Evolutionary conservation across 2,797 vertebrate genomes (phyloP), one percentile per base, ranked within the genome.

Genomic region (Cirrhinus molitorella): DNA sequence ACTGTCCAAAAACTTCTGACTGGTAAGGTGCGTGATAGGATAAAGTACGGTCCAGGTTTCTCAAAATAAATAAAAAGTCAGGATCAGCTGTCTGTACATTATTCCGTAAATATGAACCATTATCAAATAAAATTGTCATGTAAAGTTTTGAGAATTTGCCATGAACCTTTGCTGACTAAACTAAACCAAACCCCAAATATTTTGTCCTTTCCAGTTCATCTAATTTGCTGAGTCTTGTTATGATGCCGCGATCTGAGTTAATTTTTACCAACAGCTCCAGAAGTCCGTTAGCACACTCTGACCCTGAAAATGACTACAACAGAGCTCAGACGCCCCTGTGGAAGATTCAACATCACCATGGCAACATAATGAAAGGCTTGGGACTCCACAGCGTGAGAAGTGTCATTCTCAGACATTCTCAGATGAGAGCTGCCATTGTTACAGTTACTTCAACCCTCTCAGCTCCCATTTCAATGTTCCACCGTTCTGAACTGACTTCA

Each of bases 341-440:
- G 57, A 82, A 71, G 80, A 65, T 40, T 59, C 51, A n/a, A 79
- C 83, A 74, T 87, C 87, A 76, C 25, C 57, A 87, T 85, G 55
- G 73, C 49, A 86, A 83, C 80, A 45, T 85, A 67, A 53, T 40
- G 68, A 87, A 81, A 74, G 66, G 59, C 70, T 81, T 75, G 59
- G 72, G 61, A 79, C 70, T 68, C 31, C 63, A 67, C 68, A 63
- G 80, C 63, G 68, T 83, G 82, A 87, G 66, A 85, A 37, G 51
- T 83, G 13, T 84, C 68, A 72, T 51, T 87, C 19, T 80, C 23
- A 70, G 51, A 78, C 45, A 83, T 34, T 72, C 61, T 51, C 74
- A 79, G 79, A 47, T 68, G 28, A 80, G 53, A 63, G 66, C 55
- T 51, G 51, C 53, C 70, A 80, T 68, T 86, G 75, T 86, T 81